Evolutionary conservation across 2,888 invertebrate genomes (phyloP), one percentile per base, ranked within the genome.

Genomic region (Tetheella fluctuosa): DNA sequence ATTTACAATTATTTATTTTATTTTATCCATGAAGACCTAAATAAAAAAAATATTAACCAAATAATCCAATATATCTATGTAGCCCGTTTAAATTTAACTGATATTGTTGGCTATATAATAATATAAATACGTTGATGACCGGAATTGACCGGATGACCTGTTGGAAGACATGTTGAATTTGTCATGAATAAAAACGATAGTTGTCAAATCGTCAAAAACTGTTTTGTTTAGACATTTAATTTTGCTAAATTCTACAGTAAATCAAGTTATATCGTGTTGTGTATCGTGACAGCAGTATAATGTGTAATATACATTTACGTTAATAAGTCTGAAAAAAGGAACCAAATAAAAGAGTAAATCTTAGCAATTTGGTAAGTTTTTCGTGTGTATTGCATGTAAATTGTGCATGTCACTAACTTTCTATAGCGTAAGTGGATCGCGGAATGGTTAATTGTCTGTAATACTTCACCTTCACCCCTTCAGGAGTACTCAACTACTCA

Each of bases 181-280:
- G 88, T 89, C 89, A 89, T 83, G 86, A 89, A 81, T 81, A 80
- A 82, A 78, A 82, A 86, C 83, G 83, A 84, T 81, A 86, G 75
- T 89, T 90, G 91, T 90, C 91, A 91, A 89, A 86, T 91, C 88
- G 85, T 89, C 87, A 84, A 85, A 85, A 86, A 89, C 83, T 88
- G 85, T 90, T 88, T 89, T 90, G 88, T 89, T 87, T 89, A 86
- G 84, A 84, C 80, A 75, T 77, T 76, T 83, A 80, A 84, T 84
- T 76, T 83, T 83, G 73, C 88, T 85, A 91, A 92, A 91, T 90
- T 91, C 65, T 79, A 73, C 64, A 89, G 89, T 91, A 84, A 85
- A 79, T 69, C 74, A 66, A 81, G 84, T 85, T 83, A 77, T 83
- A 81, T 77, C 67, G 85, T 89, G 86, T 82, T 81, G 86, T 89